Conservation (phyloP, 2,888 invertebrate genomes). For the Nysson spinosus region DNA sequence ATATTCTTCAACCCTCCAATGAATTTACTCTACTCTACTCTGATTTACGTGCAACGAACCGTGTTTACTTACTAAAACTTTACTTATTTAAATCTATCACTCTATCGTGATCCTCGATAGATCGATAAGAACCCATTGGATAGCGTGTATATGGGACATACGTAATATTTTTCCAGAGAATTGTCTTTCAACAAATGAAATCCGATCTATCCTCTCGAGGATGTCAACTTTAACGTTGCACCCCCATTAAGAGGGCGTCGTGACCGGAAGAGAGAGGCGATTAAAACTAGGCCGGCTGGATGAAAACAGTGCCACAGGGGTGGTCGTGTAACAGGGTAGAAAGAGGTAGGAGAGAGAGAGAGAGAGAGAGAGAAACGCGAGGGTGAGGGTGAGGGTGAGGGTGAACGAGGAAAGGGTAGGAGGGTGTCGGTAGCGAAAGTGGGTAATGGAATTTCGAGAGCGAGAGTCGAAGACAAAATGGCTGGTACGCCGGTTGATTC, state of each 20-base stretch:
- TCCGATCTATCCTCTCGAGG: no score
- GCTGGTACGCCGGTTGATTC: conserved; percentile 62
- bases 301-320: conserved; percentile 49
- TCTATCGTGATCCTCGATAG: conserved; percentile 4
- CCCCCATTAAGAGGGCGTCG: conserved; percentile 60
- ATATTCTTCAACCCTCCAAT: conserved; percentile 58
- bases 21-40: conserved; percentile 23
- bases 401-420: conserved; percentile 43
- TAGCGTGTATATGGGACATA: background rate
- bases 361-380: conserved; percentile 27
- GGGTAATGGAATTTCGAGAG: conserved; percentile 74
- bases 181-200: no score
- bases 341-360: conserved; percentile 27
- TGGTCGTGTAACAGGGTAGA: conserved; percentile 21
- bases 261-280: conserved; percentile 56
- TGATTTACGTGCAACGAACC: conserved; percentile 43
- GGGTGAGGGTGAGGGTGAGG: conserved; percentile 52
- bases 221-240: conserved; percentile 48
- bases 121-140: no score
- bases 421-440: conserved; percentile 59
- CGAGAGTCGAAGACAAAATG: conserved; percentile 72
- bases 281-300: conserved; percentile 41
- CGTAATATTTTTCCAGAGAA: no score
- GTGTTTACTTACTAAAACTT: no score
- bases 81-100: conserved; percentile 39